Percentiles rank a stretch among this genome's conserved stretches.
These are phyloP conservation scores for Eurystomus gularis DNA, from an alignment of 2,113 vertebrate genomes.

Conservation along the genomic window DNA sequence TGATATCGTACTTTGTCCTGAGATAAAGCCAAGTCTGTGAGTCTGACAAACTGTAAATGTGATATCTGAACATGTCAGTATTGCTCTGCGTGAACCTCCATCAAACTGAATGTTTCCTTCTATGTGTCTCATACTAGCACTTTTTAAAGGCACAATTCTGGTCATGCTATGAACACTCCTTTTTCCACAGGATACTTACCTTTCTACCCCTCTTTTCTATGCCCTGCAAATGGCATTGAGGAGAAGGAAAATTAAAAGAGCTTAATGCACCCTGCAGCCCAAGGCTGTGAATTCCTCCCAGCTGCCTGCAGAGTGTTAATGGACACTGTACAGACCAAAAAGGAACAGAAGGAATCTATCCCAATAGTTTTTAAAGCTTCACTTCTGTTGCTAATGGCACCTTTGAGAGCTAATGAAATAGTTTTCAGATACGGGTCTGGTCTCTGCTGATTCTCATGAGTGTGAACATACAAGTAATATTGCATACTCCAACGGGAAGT, in stretches of 20 bases:
- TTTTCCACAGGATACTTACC: background rate
- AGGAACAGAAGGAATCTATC: background rate
- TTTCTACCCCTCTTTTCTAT: background rate
- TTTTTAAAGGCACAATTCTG: background rate
- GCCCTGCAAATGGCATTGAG: background rate
- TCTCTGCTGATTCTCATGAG: background rate
- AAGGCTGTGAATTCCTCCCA: background rate
- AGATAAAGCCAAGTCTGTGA: background rate
- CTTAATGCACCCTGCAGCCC: background rate
- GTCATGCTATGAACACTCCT: background rate
- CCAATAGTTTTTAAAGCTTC: background rate
- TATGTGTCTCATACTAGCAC: background rate
- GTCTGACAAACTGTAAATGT: background rate
- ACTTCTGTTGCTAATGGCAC: background rate
- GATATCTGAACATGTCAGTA: background rate
- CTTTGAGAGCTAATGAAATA: conserved; percentile 13
- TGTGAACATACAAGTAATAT: background rate
- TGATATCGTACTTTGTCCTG: fast-evolving
- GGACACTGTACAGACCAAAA: background rate
- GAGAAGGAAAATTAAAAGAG: background rate
- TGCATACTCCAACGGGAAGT: background rate
- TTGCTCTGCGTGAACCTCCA: background rate
- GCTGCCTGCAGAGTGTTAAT: background rate
- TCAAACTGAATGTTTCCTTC: background rate
- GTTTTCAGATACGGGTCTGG: background rate